Evolutionary conservation across 2,797 vertebrate species (phyloP).

Genomic region (Pipistrellus nathusii): DNA sequence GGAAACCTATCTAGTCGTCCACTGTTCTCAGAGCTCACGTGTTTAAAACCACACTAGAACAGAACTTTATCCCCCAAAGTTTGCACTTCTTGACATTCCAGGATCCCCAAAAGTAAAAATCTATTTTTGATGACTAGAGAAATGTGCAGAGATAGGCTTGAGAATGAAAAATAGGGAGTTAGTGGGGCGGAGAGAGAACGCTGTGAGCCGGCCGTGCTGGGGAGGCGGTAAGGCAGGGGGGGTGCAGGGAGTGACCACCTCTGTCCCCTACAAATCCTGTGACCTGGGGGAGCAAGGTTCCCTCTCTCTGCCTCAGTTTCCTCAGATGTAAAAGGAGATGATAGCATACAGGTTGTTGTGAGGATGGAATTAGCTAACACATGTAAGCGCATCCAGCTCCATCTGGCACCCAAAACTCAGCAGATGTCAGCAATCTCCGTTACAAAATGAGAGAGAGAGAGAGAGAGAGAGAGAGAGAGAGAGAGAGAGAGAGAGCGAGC

Average conservation of each 20-base stretch:
- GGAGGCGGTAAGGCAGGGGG: accelerated
- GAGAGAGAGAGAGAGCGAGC: not conserved
- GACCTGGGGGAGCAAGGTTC: not conserved
- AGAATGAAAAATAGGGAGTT: not conserved
- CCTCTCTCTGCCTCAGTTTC: not conserved
- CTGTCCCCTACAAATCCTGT: not conserved
- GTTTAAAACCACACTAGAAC: not conserved
- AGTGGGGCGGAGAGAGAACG: not conserved
- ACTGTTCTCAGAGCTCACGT: not conserved
- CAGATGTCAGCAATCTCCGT: not conserved
- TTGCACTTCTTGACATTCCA: not conserved
- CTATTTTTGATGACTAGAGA: conserved; percentile 1
- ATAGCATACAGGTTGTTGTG: not conserved
- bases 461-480: not conserved
- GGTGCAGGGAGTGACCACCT: not conserved
- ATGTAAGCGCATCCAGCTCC: not conserved
- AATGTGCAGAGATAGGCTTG: not conserved
- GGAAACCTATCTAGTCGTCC: not conserved
- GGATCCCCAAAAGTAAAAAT: conserved; percentile 1
- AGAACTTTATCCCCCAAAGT: not conserved
- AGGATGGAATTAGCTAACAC: not conserved
- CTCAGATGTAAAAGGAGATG: not conserved
- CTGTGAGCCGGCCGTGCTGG: not conserved
- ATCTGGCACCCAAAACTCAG: not conserved
- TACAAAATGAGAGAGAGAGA: not conserved